Conservation (phyloP, 1,140 invertebrate genomes). For the Chionoecetes opilio region DNA sequence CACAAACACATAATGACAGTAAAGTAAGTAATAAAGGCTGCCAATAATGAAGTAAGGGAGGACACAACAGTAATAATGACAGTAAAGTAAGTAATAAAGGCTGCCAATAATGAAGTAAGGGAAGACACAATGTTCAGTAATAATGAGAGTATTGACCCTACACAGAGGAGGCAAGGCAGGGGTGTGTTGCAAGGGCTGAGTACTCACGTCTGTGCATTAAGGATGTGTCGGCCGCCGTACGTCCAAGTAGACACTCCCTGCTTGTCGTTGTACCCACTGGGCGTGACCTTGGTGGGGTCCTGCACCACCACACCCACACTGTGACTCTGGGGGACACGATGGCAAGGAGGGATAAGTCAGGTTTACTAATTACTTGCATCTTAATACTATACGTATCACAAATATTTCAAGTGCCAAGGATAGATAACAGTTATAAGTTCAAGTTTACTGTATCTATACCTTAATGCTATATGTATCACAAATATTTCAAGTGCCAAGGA, state of each 20-base stretch:
- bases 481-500: neutral
- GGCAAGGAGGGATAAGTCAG: neutral
- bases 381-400: neutral
- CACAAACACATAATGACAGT: too few species aligned
- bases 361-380: neutral
- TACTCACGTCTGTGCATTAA: conserved; percentile 50
- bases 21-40: too few species aligned
- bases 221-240: conserved; percentile 39
- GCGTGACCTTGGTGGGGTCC: conserved; percentile 56
- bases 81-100: too few species aligned
- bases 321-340: conserved; percentile 38
- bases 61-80: too few species aligned
- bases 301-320: conserved; percentile 62
- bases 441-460: neutral
- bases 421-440: neutral
- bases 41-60: too few species aligned
- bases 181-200: too few species aligned
- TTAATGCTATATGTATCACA: neutral
- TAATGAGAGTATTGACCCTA: too few species aligned
- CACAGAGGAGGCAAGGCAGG: neutral
- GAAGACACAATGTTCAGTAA: too few species aligned
- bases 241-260: conserved; percentile 61
- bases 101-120: too few species aligned
- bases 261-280: conserved; percentile 67
- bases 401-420: too few species aligned